Conservation (phyloP, 2,113 vertebrate species). For the Notothenia coriiceps region DNA sequence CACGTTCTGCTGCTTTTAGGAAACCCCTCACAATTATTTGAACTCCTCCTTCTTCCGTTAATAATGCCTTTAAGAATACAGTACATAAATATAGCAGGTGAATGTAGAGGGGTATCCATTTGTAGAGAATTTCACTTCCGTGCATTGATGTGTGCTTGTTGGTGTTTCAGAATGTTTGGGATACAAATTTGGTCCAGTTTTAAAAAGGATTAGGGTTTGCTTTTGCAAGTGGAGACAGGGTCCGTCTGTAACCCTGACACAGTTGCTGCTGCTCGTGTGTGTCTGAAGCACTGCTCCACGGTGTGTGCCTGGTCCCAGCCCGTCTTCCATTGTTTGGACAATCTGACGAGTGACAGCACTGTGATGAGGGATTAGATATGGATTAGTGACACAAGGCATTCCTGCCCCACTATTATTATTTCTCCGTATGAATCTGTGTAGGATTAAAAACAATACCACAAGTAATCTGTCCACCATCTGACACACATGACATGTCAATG, state of each 20-base stretch:
- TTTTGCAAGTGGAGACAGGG: not conserved
- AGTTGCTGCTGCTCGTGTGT: constrained; percentile 5
- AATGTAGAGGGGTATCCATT: not conserved
- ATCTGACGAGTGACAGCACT: constrained; percentile 51
- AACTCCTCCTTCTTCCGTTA: constrained; percentile 6
- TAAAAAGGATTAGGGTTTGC: constrained; percentile 2
- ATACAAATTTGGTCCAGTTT: not conserved
- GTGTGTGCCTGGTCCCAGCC: not conserved
- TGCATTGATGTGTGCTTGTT: constrained; percentile 10
- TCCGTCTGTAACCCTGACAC: constrained; percentile 22
- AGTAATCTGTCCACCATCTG: constrained; percentile 75
- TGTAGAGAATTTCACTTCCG: not conserved
- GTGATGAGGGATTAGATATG: constrained; percentile 69
- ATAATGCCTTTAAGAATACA: constrained; percentile 1
- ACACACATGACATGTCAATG: constrained; percentile 47
- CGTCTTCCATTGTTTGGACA: constrained; percentile 53
- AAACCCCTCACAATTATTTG: not conserved
- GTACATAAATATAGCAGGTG: constrained; percentile 8
- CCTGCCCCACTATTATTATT: constrained; percentile 65
- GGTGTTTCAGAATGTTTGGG: constrained; percentile 9
- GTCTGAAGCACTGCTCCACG: not conserved
- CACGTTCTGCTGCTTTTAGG: not conserved
- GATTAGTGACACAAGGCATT: constrained; percentile 75
- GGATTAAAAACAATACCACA: constrained; percentile 73
- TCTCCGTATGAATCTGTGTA: constrained; percentile 65